Percentiles rank a stretch among this genome's conserved stretches.
phyloP scores from a whole-genome alignment of 2,797 vertebrate genomes.

The Orestias chungarensis region DNA sequence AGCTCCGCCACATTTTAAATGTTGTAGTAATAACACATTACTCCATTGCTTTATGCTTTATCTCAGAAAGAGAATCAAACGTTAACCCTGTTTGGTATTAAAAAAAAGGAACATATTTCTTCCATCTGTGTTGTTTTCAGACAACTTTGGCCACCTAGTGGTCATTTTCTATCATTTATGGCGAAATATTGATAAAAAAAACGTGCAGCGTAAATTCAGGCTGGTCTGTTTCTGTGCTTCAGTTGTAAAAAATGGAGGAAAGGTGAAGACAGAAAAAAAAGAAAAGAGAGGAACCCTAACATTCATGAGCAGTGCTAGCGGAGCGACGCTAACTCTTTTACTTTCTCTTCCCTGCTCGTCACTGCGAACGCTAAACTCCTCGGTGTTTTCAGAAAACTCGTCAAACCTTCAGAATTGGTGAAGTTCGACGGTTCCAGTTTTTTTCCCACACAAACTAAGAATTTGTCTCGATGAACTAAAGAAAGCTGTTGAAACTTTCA shows the following conservation, averaged over 20 bases:
- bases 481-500: conserved; percentile 15
- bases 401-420: neutral
- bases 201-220: neutral
- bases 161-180: neutral
- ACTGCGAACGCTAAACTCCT: neutral
- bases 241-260: neutral
- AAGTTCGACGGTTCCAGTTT: neutral
- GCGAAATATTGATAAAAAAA: no score
- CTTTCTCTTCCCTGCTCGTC: no score
- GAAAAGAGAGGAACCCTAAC: no score
- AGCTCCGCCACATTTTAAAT: no score
- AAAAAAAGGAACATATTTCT: neutral
- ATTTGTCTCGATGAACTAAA: conserved; percentile 7
- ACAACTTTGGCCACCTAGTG: neutral
- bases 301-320: no score
- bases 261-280: no score
- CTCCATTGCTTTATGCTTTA: no score
- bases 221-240: neutral
- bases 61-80: no score
- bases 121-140: neutral
- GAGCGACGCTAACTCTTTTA: no score
- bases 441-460: neutral
- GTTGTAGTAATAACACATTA: neutral
- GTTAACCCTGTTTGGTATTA: neutral
- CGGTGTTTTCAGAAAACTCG: neutral